Conservation (phyloP, 2,113 vertebrate genomes). For the Apodemus speciosus region DNA sequence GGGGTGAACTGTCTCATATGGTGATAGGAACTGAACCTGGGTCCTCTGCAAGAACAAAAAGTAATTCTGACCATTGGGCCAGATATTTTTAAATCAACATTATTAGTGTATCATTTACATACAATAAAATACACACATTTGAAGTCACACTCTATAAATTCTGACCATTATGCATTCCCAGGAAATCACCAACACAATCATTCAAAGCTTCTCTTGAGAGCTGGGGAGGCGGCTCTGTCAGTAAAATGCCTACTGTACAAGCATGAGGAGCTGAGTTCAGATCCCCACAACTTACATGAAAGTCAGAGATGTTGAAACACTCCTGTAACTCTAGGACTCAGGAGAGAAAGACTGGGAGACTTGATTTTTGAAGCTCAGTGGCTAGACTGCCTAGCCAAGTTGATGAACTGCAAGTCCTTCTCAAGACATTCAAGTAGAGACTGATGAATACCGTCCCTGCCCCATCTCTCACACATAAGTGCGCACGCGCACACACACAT, state of each 20-base stretch:
- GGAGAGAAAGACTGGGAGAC: not conserved
- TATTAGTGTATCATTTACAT: not conserved
- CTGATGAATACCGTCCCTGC: not conserved
- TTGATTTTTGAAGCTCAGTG: not conserved
- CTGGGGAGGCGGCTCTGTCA: not conserved
- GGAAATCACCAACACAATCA: not conserved
- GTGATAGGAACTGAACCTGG: not conserved
- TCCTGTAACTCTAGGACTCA: not conserved
- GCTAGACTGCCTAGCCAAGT: not conserved
- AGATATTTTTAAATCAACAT: not conserved
- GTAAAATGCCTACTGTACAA: not conserved
- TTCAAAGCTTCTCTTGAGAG: not conserved
- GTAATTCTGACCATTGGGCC: not conserved
- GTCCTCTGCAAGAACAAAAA: not conserved
- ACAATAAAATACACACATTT: not conserved
- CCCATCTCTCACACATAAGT: not conserved
- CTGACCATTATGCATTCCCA: not conserved
- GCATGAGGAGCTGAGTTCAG: not conserved
- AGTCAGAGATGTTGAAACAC: too few species aligned
- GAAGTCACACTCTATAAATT: not conserved
- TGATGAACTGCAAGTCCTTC: not conserved
- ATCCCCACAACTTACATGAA: not conserved
- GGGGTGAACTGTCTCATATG: not conserved
- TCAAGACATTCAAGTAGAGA: not conserved
- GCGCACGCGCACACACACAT: not conserved